phyloP scores from a whole-genome alignment of 2,888 invertebrate species.

The Carcina quercana region DNA sequence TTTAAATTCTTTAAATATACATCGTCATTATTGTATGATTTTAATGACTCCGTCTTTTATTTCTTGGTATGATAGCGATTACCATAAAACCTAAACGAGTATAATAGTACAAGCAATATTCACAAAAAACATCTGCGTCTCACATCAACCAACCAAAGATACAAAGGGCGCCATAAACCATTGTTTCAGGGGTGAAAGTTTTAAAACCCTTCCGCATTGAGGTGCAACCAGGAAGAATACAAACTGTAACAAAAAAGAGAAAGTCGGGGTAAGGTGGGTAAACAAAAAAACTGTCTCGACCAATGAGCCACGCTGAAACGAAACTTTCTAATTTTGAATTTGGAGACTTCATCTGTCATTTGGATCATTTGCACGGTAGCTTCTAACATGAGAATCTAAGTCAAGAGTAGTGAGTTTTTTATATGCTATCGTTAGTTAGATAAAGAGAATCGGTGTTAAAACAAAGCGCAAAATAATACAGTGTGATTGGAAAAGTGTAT shows the following conservation, averaged over 20 bases:
- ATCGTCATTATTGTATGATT: no score
- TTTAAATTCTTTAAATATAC: no score
- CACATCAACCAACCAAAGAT: slow-evolving; percentile 1
- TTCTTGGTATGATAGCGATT: no score
- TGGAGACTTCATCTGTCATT: slow-evolving; percentile 33
- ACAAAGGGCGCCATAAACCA: slow-evolving; percentile 22
- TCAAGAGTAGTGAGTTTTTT: no score
- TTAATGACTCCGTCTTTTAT: no score
- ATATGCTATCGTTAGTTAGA: no score
- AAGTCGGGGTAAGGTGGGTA: slow-evolving; percentile 50
- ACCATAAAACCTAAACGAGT: no score
- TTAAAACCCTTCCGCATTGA: slow-evolving; percentile 57
- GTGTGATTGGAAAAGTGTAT: no score
- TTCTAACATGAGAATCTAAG: no score
- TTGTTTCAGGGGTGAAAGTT: slow-evolving; percentile 66
- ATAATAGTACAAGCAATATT: neutral
- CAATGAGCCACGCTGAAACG: slow-evolving; percentile 42
- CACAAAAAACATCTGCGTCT: slow-evolving; percentile 4
- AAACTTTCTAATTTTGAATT: slow-evolving; percentile 65
- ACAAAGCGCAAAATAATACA: no score
- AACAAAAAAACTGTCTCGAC: slow-evolving; percentile 43
- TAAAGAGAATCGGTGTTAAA: no score
- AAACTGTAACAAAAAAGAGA: slow-evolving; percentile 70
- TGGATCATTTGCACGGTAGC: slow-evolving; percentile 56
- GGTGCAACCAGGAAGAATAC: slow-evolving; percentile 55